Evolutionary conservation across 1,140 invertebrate genomes (phyloP).

Genomic region (Drosophila miranda): DNA sequence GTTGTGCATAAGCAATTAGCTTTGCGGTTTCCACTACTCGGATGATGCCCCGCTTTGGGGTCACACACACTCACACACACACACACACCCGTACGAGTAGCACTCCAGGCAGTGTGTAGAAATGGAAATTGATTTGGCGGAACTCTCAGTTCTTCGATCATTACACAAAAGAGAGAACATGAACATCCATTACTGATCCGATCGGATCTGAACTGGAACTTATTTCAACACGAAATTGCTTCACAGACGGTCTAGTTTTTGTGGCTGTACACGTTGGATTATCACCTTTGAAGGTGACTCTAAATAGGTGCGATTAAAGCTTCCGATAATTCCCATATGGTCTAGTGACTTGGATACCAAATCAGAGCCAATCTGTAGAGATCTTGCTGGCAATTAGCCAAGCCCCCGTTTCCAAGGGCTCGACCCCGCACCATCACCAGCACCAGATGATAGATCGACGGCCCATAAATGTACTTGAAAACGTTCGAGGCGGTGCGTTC

Average conservation of each 20-base stretch:
- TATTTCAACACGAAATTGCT: neutral
- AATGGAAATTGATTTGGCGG: constrained; percentile 52
- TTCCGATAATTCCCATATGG: neutral
- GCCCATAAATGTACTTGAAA: constrained; percentile 24
- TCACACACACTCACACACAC: constrained; percentile 18
- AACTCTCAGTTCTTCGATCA: constrained; percentile 17
- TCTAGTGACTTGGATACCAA: neutral
- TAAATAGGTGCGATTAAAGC: neutral
- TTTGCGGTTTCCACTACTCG: constrained; percentile 56
- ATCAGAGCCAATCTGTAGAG: neutral
- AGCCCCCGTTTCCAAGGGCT: constrained; percentile 48
- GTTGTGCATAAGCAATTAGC: constrained; percentile 77
- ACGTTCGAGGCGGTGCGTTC: constrained; percentile 27
- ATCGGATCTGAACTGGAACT: too few species aligned
- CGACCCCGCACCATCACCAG: constrained; percentile 4
- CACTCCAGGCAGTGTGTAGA: constrained; percentile 12
- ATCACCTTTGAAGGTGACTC: too few species aligned
- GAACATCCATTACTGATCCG: too few species aligned
- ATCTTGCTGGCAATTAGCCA: neutral
- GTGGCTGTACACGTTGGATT: too few species aligned
- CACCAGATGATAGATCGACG: constrained; percentile 25
- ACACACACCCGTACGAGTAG: neutral
- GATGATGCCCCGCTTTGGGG: constrained; percentile 39
- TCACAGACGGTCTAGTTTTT: neutral
- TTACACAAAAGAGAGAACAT: constrained; percentile 10